Evolutionary conservation across 2,888 invertebrate genomes (phyloP).

Genomic region (Phoronis australis): DNA sequence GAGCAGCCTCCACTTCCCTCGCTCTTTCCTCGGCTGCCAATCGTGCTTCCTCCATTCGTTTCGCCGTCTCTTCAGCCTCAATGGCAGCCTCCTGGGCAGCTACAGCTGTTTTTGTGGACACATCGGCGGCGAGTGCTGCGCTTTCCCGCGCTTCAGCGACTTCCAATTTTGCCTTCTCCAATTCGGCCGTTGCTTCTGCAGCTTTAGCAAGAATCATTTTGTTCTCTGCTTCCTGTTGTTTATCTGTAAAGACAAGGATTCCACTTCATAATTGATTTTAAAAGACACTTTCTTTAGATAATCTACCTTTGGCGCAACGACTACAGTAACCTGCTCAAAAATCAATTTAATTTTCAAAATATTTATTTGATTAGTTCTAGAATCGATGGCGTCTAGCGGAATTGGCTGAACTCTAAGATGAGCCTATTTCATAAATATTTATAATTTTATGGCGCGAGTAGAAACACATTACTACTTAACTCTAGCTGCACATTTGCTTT

Average conservation of each 20-base stretch:
- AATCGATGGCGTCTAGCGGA: too few relatives aligned
- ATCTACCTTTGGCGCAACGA: too few relatives aligned
- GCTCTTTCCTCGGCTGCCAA: conserved; percentile 17
- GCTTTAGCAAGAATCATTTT: conserved; percentile 24
- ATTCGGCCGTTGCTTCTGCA: conserved; percentile 21
- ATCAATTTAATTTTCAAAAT: too few relatives aligned
- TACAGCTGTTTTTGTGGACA: conserved; percentile 18
- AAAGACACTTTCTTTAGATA: too few relatives aligned
- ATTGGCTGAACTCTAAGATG: too few relatives aligned
- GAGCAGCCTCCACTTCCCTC: conserved; percentile 18
- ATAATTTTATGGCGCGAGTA: too few relatives aligned
- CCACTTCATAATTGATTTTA: too few relatives aligned
- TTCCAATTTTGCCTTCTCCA: conserved; percentile 20
- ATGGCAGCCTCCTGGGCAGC: conserved; percentile 22
- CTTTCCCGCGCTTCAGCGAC: conserved; percentile 20
- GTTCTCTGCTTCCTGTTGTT: conserved; percentile 14
- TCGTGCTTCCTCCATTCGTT: conserved; percentile 24
- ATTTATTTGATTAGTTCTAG: too few relatives aligned
- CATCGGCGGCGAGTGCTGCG: conserved; percentile 21
- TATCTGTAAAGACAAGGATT: neutral
- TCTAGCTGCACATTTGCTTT: too few relatives aligned
- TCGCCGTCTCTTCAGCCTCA: conserved; percentile 24
- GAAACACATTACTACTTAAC: too few relatives aligned
- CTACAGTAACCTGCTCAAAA: too few relatives aligned
- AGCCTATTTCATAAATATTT: too few relatives aligned